Conservation (phyloP, 2,113 vertebrate genomes). For the Ginglymostoma cirratum region DNA sequence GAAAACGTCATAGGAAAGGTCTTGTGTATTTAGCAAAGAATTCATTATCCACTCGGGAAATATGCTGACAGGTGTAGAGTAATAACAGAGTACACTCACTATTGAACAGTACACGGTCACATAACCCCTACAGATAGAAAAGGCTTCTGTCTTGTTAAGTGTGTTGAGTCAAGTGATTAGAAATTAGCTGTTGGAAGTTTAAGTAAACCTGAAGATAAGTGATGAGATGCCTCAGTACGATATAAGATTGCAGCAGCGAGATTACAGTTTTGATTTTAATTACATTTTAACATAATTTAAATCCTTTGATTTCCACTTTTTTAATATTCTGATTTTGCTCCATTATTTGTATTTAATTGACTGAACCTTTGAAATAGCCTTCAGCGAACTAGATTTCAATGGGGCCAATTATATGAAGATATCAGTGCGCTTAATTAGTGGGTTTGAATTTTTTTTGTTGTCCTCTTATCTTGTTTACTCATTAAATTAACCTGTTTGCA, state of each 20-base stretch:
- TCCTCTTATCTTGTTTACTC: neutral
- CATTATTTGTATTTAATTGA: slow-evolving; percentile 34
- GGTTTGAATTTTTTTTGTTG: neutral
- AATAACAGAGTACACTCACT: neutral
- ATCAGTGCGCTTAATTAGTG: slow-evolving; percentile 20
- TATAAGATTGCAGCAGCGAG: neutral
- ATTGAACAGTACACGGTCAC: neutral
- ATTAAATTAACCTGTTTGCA: slow-evolving; percentile 1
- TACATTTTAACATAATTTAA: slow-evolving; percentile 23
- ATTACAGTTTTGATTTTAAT: slow-evolving; percentile 28
- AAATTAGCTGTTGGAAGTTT: neutral
- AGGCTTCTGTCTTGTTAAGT: neutral
- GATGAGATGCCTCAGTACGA: neutral
- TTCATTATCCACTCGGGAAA: neutral
- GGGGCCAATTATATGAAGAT: slow-evolving; percentile 31
- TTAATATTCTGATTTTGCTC: slow-evolving; percentile 9
- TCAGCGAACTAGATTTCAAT: neutral
- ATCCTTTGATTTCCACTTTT: slow-evolving; percentile 22
- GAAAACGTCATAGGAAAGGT: neutral
- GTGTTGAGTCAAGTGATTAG: no score
- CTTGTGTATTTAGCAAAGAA: neutral
- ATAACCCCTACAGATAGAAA: neutral
- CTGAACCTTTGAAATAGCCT: slow-evolving; percentile 29
- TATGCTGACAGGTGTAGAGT: neutral
- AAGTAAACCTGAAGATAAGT: neutral